Evolutionary conservation across 2,113 vertebrate species (phyloP).

Genomic region (Lonchura striata): DNA sequence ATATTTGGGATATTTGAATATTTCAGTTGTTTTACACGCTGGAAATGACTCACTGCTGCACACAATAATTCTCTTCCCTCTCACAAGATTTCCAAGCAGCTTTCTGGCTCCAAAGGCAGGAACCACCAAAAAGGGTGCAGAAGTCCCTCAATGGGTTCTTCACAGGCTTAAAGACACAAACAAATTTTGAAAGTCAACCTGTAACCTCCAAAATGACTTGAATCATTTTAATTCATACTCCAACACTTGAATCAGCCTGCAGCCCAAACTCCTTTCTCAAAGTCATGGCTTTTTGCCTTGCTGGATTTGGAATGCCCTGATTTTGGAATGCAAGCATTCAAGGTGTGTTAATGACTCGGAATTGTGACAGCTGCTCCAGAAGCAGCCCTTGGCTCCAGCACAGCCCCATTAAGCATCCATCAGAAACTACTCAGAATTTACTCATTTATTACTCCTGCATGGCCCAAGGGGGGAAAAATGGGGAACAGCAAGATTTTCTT

Average conservation of each 20-base stretch:
- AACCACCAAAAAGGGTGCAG: background rate
- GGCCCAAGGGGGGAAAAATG: slow-evolving; percentile 56
- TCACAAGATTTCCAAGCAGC: background rate
- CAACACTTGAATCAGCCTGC: slow-evolving; percentile 4
- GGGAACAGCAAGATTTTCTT: slow-evolving; percentile 65
- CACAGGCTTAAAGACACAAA: background rate
- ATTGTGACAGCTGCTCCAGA: slow-evolving; percentile 71
- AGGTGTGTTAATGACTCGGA: slow-evolving; percentile 77
- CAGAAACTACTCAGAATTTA: slow-evolving; percentile 67
- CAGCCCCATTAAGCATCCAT: slow-evolving; percentile 73
- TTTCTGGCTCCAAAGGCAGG: background rate
- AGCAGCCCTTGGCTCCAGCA: slow-evolving; percentile 68
- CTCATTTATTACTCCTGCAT: slow-evolving; percentile 71
- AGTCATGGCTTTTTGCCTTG: slow-evolving; percentile 10
- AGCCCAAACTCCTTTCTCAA: slow-evolving; percentile 37
- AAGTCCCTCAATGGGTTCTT: background rate
- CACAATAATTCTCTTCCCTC: background rate
- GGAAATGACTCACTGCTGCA: background rate
- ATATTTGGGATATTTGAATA: background rate
- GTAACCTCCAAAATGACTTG: background rate
- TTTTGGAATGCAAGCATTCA: slow-evolving; percentile 70
- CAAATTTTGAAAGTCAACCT: background rate
- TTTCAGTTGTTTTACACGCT: background rate
- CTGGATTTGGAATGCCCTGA: slow-evolving; percentile 45
- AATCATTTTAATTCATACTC: background rate